Base-by-base conservation (phyloP, 2,113 vertebrate species). In the Pomatorhinus ruficollis region DNA sequence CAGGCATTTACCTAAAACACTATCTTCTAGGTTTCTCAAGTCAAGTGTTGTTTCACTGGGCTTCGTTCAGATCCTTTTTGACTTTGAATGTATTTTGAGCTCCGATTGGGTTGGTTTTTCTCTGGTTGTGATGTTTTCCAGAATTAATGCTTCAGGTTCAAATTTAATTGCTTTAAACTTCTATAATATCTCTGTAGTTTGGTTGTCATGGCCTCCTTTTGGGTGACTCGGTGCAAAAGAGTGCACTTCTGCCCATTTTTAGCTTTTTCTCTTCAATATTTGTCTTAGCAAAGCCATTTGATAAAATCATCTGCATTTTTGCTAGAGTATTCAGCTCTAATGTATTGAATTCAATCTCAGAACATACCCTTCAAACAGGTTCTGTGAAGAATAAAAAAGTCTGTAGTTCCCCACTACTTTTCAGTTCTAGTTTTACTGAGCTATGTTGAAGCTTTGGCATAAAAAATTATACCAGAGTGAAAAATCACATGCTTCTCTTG, bases 71-170 rank as follows among this genome's bases (percentile, higher is more conserved):
- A 28, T 79, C 13, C 42, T 71, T 47, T 93, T 37, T 85, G 19
- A 74, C 22, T 78, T 87, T 39, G 31, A 60, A 42, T 5, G 6
- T 64, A 35, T 35, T 54, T 77, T 15, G 49, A 81, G 17, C 24
- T 84, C 20, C 3, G 4, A 0, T 6, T 52, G 24, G 13, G 15
- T 24, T 50, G 17, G 0, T 33, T 42, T 87, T 15, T 39, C 86
- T 74, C 30, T 84, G 49, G 59, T 33, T 63, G 40, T 22, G 18
- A 31, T 52, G 59, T 54, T 72, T 60, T 59, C 22, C 28, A 61
- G 37, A 84, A 74, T 37, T 57, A 49, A 24, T 72, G n/a, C 33
- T 93, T 82, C 69, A 69, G 23, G 33, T 90, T 74, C 18, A 25
- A 77, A 74, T 3, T 20, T 44, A 40, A 45, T 60, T 74, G 13